Base-by-base conservation (phyloP, 1,140 invertebrate genomes). In the Dufourea novaeangliae region DNA sequence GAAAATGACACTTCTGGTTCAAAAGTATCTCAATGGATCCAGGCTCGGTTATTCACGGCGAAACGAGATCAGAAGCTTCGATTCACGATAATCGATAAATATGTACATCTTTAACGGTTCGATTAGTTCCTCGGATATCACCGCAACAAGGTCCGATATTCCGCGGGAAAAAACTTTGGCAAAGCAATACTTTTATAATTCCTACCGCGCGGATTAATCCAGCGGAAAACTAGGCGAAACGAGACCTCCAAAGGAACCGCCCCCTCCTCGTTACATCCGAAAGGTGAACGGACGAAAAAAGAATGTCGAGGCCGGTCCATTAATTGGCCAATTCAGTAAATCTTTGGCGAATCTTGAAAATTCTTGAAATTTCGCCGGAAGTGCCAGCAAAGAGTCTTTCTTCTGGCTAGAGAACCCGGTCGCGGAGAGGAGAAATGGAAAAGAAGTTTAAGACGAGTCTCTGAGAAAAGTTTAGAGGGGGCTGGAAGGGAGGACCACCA, bases 261-360 rank as follows among this genome's bases (percentile, higher is more conserved):
- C n/a, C n/a, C n/a, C n/a, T n/a, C 25, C 25, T 12, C 20, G 22
- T 7, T 4, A 46, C 29, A 71, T 25, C 25, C 34, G 17, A 14
- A 54, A 25, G 37, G 39, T 1, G 17, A 41, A 27, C 20, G 22
- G 25, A 39, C 12, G 12, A 63, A 32, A 71, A 82, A 70, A 22
- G 75, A 62, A 46, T 59, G 25, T n/a, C n/a, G 39, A 44, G 59
- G 22, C 14, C 20, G 57, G 39, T 56, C 44, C 12, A 46, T 70
- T 84, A 84, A 84, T 84, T 84, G 77, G 66, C 41, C 76, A 39
- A 80, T 67, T 39, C 56, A 69, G 64, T 76, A 76, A 76, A 76
- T 82, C 79, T 78, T 83, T 78, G 32, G 68, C 72, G 34, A 83
- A 84, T 79, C 82, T 75, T 79, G 44, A 62, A 83, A 71, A 83